Conservation (phyloP, 2,797 vertebrate species). For the Gymnothorax javanicus region DNA sequence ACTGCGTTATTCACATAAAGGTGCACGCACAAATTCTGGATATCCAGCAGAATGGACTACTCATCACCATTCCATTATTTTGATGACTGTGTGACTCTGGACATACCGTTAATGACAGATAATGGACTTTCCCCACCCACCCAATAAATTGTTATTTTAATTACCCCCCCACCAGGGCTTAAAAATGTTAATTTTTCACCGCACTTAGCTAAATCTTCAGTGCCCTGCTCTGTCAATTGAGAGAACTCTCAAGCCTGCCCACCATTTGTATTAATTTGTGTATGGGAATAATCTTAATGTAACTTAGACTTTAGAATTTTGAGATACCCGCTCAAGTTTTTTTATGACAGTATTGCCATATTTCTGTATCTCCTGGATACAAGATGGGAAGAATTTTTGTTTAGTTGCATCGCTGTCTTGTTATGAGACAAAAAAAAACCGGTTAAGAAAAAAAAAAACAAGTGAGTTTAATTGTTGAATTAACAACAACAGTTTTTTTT, state of each 20-base stretch:
- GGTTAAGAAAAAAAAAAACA: not conserved
- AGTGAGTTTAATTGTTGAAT: not conserved
- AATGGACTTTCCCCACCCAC: conserved; percentile 38
- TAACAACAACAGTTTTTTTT: not conserved
- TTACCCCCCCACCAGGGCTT: not conserved
- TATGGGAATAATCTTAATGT: not conserved
- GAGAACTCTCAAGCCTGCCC: not conserved
- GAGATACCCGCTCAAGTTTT: not conserved
- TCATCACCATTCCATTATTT: conserved; percentile 54
- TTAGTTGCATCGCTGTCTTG: not conserved
- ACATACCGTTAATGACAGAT: too few relatives aligned
- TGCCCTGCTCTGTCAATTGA: too few relatives aligned
- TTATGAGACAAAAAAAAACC: not conserved
- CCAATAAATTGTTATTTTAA: not conserved
- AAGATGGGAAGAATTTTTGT: not conserved
- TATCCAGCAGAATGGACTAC: conserved; percentile 31
- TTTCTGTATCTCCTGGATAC: not conserved
- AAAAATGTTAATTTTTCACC: not conserved
- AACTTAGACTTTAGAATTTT: not conserved
- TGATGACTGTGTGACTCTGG: conserved; percentile 37
- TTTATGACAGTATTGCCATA: not conserved
- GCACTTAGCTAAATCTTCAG: conserved; percentile 1
- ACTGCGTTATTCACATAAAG: conserved; percentile 17
- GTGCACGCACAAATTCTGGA: conserved; percentile 23
- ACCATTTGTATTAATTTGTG: not conserved